Evolutionary conservation across 2,797 vertebrate species (phyloP), one percentile per base, ranked within the genome.

Genomic region (Alca torda): DNA sequence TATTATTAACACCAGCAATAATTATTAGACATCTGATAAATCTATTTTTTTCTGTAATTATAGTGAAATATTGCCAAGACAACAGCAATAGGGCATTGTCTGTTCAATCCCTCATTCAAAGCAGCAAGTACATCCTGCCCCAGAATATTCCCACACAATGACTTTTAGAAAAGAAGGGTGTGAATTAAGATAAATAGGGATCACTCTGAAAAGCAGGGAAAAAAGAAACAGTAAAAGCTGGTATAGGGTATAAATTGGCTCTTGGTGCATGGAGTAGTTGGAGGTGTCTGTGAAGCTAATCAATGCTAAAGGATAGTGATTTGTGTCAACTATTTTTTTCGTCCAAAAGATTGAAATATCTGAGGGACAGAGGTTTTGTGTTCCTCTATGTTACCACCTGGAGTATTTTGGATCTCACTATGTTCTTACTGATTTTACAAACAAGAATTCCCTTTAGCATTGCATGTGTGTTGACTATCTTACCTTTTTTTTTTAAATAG

Each of bases 361-460:
- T 54, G 64, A 64, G 46, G 39, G 54, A 43, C 21, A 45, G 57
- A 81, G 23, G 13, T 28, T 91, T 90, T 64, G 5, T 82, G 51
- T 82, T 87, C 45, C 28, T 68, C 1, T 70, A 3, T 30, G 17
- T 64, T 87, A 65, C 7, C 41, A 54, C 2, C 1, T 60, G 30
- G 25, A 54, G 28, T 57, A 69, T 75, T 87, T 85, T 85, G 69
- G 46, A 74, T 85, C 61, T 89, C 28, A 31, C 19, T 46, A 0
- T 50, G 16, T 80, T 89, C 48, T 74, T 72, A n/a, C 41, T 84
- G 35, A 30, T 84, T 25, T 69, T 75, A 54, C 48, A 87, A 89
- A 87, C 37, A 93, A 89, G n/a, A 85, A 94, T 81, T 91, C 87
- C 60, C 81, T 85, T 77, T 77, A 65, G 57, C 28, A n/a, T 79